These are phyloP conservation scores for Eutrigla gurnardus DNA, from an alignment of 2,797 vertebrate genomes.

Conservation along the genomic window DNA sequence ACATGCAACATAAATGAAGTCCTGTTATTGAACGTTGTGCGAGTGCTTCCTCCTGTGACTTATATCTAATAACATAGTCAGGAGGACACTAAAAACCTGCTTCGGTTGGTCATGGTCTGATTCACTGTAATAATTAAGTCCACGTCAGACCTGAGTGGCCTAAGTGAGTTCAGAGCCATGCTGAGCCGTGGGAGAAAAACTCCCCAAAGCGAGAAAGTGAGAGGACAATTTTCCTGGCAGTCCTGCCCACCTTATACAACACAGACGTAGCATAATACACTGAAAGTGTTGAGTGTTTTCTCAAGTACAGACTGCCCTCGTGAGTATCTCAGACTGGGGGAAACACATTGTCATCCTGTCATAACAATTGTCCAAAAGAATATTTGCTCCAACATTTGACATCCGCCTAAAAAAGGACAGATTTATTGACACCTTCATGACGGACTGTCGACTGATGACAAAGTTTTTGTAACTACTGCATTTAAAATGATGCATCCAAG, in stretches of 20 bases:
- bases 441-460: neutral
- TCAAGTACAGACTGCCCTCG: neutral
- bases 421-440: too few species aligned
- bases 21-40: neutral
- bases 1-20: slow-evolving; percentile 15
- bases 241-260: neutral
- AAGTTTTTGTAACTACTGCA: neutral
- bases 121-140: slow-evolving; percentile 28
- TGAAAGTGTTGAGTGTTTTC: neutral
- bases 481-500: neutral
- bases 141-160: slow-evolving; percentile 25
- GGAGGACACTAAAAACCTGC: slow-evolving; percentile 5
- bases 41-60: neutral
- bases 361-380: neutral
- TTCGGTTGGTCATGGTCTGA: slow-evolving; percentile 5
- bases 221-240: neutral
- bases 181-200: slow-evolving; percentile 46
- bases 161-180: slow-evolving; percentile 9
- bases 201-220: slow-evolving; percentile 23
- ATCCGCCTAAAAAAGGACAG: neutral
- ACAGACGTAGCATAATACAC: neutral
- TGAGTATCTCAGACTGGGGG: neutral
- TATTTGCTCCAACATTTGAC: neutral
- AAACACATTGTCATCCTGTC: slow-evolving; percentile 4
- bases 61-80: neutral